Conservation (phyloP, 2,113 vertebrate genomes). For the Scalopus aquaticus region DNA sequence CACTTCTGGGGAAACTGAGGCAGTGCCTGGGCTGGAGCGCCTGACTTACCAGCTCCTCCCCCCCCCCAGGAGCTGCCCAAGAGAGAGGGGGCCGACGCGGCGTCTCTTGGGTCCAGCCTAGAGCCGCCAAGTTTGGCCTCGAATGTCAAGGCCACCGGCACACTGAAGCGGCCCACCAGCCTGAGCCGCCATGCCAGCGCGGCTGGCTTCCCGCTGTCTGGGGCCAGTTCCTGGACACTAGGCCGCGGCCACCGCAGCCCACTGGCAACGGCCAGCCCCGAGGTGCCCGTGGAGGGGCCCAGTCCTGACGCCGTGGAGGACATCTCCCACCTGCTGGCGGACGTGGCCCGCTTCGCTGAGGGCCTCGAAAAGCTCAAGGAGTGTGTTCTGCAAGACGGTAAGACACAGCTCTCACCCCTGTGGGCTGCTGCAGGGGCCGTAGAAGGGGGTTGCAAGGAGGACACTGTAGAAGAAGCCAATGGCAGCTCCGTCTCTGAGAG, state of each 20-base stretch:
- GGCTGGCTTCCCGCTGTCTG: conserved; percentile 90
- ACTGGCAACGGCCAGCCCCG: conserved; percentile 81
- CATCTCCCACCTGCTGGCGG: conserved; percentile 91
- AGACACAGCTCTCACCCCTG: conserved; percentile 9
- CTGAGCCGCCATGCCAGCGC: conserved; percentile 96
- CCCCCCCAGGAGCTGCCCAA: conserved; percentile 89
- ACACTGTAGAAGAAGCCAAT: neutral
- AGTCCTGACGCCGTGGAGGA: conserved; percentile 90
- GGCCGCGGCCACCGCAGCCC: conserved; percentile 88
- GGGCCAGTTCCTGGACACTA: conserved; percentile 81
- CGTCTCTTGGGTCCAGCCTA: conserved; percentile 66
- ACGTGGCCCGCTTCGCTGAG: conserved; percentile 93
- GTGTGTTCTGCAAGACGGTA: conserved; percentile 91
- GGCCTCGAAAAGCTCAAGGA: conserved; percentile 96
- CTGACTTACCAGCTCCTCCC: too few relatives aligned
- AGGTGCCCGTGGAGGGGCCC: conserved; percentile 77
- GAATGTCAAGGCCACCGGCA: conserved; percentile 83
- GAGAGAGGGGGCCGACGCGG: conserved; percentile 85
- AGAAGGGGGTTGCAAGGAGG: neutral
- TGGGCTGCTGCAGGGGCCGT: too few relatives aligned
- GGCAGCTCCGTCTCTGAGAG: neutral
- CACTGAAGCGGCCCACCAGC: conserved; percentile 92
- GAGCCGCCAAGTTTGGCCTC: conserved; percentile 77
- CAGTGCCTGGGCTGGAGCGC: neutral
- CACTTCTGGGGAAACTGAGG: conserved; percentile 28